These are phyloP conservation scores for Brotula barbata DNA, from an alignment of 2,797 vertebrate genomes.

Conservation along the genomic window DNA sequence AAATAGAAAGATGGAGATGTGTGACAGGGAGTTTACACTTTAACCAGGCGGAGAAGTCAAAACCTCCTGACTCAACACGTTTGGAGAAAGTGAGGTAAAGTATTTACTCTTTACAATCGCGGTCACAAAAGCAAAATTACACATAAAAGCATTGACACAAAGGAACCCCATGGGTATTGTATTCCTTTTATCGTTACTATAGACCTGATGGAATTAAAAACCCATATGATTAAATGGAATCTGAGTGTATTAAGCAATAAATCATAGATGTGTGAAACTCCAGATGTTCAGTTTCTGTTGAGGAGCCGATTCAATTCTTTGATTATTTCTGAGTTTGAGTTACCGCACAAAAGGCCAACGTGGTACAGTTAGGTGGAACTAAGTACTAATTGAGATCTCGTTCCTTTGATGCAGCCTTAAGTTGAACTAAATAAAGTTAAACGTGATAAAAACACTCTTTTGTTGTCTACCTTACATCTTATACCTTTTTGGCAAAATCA, in stretches of 20 bases:
- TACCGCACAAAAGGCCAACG: not conserved
- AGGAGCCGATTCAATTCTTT: too few species aligned
- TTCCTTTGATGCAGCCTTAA: not conserved
- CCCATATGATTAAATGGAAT: not conserved
- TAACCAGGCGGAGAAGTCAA: constrained; percentile 62
- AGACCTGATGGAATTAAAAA: not conserved
- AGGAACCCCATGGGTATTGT: not conserved
- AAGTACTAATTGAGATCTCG: not conserved
- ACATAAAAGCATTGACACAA: not conserved
- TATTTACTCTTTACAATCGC: constrained; percentile 27
- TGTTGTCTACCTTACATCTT: too few species aligned
- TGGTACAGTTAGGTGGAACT: not conserved
- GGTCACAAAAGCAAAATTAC: constrained; percentile 11
- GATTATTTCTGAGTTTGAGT: too few species aligned
- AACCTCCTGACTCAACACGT: constrained; percentile 61
- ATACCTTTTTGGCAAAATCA: not conserved
- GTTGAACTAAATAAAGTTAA: too few species aligned
- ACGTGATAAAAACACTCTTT: too few species aligned
- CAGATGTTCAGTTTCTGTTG: too few species aligned
- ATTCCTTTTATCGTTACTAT: not conserved
- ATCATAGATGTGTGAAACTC: too few species aligned
- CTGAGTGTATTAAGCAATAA: too few species aligned
- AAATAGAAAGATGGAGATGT: not conserved
- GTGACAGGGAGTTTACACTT: constrained; percentile 67
- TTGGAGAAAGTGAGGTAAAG: constrained; percentile 39